Conservation (phyloP, 1,140 invertebrate species). For the Lepidurus couesii region DNA sequence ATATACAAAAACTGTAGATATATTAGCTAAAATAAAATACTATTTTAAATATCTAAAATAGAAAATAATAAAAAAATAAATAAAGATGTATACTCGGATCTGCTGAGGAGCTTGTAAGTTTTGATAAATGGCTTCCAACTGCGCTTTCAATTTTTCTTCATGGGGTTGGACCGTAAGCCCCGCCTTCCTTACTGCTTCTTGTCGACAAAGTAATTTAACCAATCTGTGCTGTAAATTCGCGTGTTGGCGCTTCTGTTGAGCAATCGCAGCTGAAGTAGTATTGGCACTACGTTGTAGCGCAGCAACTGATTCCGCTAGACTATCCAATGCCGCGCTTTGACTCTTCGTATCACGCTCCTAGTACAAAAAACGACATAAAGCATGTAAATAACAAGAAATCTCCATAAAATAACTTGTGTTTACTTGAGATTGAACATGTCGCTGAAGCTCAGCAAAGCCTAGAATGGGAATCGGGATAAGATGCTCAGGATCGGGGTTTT, state of each 20-base stretch:
- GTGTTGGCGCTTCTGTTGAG: constrained; percentile 67
- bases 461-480: constrained; percentile 78
- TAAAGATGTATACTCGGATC: constrained; percentile 62
- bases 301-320: constrained; percentile 67
- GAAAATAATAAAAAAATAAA: neutral
- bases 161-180: constrained; percentile 78
- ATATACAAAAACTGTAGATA: constrained; percentile 22
- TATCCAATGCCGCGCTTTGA: constrained; percentile 65
- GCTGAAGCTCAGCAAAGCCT: constrained; percentile 58
- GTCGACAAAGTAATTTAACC: constrained; percentile 74
- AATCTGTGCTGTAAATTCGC: constrained; percentile 69
- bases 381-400: neutral
- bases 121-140: constrained; percentile 74
- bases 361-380: neutral
- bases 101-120: constrained; percentile 85
- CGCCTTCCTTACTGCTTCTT: constrained; percentile 77
- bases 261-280: constrained; percentile 61
- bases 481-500: constrained; percentile 73
- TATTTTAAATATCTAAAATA: neutral
- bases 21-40: neutral
- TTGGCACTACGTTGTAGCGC: constrained; percentile 66
- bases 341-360: constrained; percentile 71
- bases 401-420: neutral
- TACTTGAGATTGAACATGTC: constrained; percentile 27
- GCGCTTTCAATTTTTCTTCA: constrained; percentile 76